Percentiles rank a stretch among this genome's conserved stretches.
phyloP scores from a whole-genome alignment of 1,140 invertebrate genomes.

The Euglossa dilemma region DNA sequence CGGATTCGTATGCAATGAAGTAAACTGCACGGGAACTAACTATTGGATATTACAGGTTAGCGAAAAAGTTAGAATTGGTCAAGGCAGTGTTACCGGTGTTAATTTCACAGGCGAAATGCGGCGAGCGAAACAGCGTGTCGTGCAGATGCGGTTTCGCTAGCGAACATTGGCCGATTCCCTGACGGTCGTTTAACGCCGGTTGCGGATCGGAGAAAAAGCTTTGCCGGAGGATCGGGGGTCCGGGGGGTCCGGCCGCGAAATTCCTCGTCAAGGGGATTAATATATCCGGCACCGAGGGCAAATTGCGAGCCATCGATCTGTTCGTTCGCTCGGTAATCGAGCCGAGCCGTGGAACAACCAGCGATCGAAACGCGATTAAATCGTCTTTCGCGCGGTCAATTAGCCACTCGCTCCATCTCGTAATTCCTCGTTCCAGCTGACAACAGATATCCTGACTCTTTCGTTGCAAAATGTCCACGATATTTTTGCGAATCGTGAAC shows the following conservation, averaged over 20 bases:
- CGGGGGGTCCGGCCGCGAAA: not conserved
- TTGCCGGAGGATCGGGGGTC: too few relatives aligned
- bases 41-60: too few relatives aligned
- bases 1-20: too few relatives aligned
- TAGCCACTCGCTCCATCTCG: not conserved
- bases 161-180: not conserved
- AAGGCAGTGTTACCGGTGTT: too few relatives aligned
- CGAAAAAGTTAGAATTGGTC: too few relatives aligned
- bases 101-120: too few relatives aligned
- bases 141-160: not conserved
- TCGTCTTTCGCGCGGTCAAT: not conserved
- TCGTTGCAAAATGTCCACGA: too few relatives aligned
- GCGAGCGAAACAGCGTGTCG: not conserved
- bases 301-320: not conserved
- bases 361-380: slow-evolving; percentile 19
- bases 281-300: not conserved
- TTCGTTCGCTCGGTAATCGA: slow-evolving; percentile 11
- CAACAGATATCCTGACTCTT: too few relatives aligned
- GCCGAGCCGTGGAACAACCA: not conserved
- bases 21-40: too few relatives aligned
- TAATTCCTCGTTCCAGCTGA: not conserved
- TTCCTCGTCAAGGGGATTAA: not conserved
- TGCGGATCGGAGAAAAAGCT: not conserved
- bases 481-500: too few relatives aligned
- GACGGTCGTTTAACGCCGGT: not conserved